Conservation (phyloP, 2,797 vertebrate species). For the Microctenopoma steveboyesi region DNA sequence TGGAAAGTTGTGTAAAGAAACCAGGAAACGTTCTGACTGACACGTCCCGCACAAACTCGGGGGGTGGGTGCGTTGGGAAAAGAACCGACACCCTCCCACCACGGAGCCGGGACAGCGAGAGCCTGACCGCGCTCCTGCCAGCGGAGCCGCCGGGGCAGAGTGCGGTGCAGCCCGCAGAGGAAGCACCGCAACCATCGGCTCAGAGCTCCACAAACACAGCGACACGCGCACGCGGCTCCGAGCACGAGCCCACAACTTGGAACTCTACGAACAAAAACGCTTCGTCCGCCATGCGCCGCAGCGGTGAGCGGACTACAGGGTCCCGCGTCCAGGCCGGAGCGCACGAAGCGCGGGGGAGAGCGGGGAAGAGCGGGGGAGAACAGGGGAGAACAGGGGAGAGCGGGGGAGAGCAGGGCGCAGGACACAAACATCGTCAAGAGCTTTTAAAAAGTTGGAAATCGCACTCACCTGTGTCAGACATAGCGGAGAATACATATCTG, state of each 20-base stretch:
- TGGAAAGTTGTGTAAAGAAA: conserved; percentile 9
- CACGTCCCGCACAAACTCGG: not conserved
- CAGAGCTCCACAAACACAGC: not conserved
- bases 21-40: not conserved
- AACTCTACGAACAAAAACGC: conserved; percentile 16
- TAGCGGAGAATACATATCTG: conserved; percentile 90
- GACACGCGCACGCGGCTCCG: not conserved
- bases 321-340: conserved; percentile 1
- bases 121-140: not conserved
- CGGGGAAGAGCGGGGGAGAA: too few relatives aligned
- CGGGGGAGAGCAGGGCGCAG: not conserved
- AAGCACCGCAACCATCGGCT: not conserved
- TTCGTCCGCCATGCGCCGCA: conserved; percentile 89
- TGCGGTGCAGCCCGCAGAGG: conserved; percentile 2
- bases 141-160: conserved; percentile 27
- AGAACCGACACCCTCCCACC: not conserved
- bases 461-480: conserved; percentile 89
- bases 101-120: not conserved
- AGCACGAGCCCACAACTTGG: too few relatives aligned
- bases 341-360: not conserved
- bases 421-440: conserved; percentile 1
- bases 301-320: not conserved
- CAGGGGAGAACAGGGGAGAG: too few relatives aligned
- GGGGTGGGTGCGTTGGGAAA: not conserved
- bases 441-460: conserved; percentile 38